These are phyloP conservation scores for Drosophila lacicola DNA, from an alignment of 2,888 invertebrate species.

Conservation along the genomic window DNA sequence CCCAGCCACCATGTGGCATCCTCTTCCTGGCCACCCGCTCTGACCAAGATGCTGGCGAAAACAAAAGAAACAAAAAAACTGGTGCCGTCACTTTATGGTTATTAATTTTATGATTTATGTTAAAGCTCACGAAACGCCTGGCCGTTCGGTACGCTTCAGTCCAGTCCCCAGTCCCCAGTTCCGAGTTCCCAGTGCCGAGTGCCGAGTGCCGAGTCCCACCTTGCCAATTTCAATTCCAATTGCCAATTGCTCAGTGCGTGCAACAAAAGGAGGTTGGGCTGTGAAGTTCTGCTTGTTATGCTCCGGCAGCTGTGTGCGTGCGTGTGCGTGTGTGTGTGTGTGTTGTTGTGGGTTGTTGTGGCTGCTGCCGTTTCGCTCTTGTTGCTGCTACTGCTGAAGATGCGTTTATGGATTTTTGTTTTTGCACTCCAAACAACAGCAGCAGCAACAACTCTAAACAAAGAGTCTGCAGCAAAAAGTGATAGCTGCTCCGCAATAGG, in stretches of 20 bases:
- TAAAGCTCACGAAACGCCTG: conserved; percentile 77
- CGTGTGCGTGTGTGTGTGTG: conserved; percentile 22
- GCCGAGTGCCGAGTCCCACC: conserved; percentile 20
- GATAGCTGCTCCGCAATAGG: conserved; percentile 53
- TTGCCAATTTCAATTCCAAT: conserved; percentile 49
- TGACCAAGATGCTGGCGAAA: conserved; percentile 57
- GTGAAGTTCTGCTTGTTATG: conserved; percentile 26
- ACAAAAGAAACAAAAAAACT: conserved; percentile 49
- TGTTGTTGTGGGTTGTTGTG: conserved; percentile 58
- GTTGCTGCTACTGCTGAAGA: conserved; percentile 53
- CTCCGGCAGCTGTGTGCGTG: conserved; percentile 23
- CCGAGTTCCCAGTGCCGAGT: neutral
- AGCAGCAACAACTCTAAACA: conserved; percentile 42
- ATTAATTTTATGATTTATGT: conserved; percentile 85
- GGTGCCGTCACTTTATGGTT: conserved; percentile 84
- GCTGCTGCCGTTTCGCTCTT: conserved; percentile 57
- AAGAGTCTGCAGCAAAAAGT: conserved; percentile 62
- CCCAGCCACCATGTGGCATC: conserved; percentile 16
- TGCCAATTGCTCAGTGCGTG: conserved; percentile 58
- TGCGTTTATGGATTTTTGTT: conserved; percentile 76
- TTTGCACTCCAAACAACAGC: conserved; percentile 57
- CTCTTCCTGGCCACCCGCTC: conserved; percentile 55
- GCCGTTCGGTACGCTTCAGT: conserved; percentile 5
- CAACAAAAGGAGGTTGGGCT: conserved; percentile 54
- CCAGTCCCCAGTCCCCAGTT: neutral